Percentiles rank a stretch among this genome's conserved stretches.
Evolutionary conservation across 2,113 vertebrate genomes (phyloP).

Genomic region (Myiagra hebetior): DNA sequence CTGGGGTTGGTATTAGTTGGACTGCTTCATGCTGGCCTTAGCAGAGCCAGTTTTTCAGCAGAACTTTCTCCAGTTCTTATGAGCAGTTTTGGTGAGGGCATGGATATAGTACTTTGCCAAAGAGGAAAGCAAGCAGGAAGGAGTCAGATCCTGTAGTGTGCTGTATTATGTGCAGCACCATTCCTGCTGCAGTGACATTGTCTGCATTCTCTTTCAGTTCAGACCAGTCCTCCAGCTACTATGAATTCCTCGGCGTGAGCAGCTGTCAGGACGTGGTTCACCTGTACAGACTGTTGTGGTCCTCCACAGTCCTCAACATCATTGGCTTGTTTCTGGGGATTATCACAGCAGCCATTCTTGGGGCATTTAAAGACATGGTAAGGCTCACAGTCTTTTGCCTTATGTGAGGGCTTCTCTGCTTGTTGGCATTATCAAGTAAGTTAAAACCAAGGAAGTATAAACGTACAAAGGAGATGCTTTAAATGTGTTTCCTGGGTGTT

Average conservation of each 20-base stretch:
- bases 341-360: conserved; percentile 86
- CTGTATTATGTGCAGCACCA: neutral
- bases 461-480: neutral
- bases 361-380: conserved; percentile 93
- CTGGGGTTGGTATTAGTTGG: neutral
- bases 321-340: conserved; percentile 86
- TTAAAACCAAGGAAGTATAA: neutral
- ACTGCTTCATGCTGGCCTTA: neutral
- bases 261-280: conserved; percentile 88
- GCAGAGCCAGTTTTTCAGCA: neutral
- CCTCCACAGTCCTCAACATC: conserved; percentile 84
- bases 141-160: neutral
- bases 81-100: neutral
- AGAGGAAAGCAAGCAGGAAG: neutral
- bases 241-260: conserved; percentile 83
- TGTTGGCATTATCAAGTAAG: neutral
- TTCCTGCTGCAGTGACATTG: accelerated
- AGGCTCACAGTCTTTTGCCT: conserved; percentile 29
- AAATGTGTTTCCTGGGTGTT: neutral
- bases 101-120: neutral
- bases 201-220: conserved; percentile 63
- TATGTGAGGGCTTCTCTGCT: neutral
- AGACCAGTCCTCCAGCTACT: conserved; percentile 78
- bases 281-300: conserved; percentile 89
- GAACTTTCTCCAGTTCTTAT: neutral